These are phyloP conservation scores for Epirrhoe alternata DNA, from an alignment of 2,888 invertebrate genomes.

Conservation along the genomic window DNA sequence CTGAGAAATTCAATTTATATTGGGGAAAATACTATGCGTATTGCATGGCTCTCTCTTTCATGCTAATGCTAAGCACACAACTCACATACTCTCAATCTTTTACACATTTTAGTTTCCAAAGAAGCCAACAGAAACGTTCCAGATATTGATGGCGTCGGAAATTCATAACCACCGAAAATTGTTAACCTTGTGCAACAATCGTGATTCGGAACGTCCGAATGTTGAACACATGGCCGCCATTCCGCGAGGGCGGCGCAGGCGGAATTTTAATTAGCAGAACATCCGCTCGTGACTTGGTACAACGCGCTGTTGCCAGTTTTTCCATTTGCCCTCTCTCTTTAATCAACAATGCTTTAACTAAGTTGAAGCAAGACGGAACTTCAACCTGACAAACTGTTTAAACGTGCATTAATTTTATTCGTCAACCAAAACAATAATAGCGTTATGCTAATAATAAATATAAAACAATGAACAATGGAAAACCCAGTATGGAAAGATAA, in stretches of 20 bases:
- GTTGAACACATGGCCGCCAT: slow-evolving; percentile 84
- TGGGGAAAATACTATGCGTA: slow-evolving; percentile 68
- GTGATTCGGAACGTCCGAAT: slow-evolving; percentile 80
- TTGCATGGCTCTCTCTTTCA: slow-evolving; percentile 62
- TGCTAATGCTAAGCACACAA: slow-evolving; percentile 63
- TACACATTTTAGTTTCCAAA: slow-evolving; percentile 64
- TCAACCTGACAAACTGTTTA: slow-evolving; percentile 24
- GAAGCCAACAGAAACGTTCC: slow-evolving; percentile 65
- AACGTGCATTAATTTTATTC: slow-evolving; percentile 27
- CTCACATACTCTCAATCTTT: slow-evolving; percentile 70
- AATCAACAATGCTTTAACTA: slow-evolving; percentile 53
- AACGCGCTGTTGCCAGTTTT: slow-evolving; percentile 80
- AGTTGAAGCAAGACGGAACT: slow-evolving; percentile 51
- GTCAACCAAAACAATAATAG: slow-evolving; percentile 39
- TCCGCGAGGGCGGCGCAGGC: slow-evolving; percentile 85
- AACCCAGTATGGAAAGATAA: slow-evolving; percentile 63
- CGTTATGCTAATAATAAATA: slow-evolving; percentile 45
- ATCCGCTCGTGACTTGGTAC: slow-evolving; percentile 81
- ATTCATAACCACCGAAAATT: slow-evolving; percentile 61
- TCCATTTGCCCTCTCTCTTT: slow-evolving; percentile 67
- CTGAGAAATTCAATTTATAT: slow-evolving; percentile 70
- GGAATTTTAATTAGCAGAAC: slow-evolving; percentile 86
- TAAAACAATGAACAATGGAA: slow-evolving; percentile 70
- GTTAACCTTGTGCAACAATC: slow-evolving; percentile 83
- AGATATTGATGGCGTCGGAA: slow-evolving; percentile 57